Conservation (phyloP, 2,888 invertebrate genomes). For the Melitaea athalia region DNA sequence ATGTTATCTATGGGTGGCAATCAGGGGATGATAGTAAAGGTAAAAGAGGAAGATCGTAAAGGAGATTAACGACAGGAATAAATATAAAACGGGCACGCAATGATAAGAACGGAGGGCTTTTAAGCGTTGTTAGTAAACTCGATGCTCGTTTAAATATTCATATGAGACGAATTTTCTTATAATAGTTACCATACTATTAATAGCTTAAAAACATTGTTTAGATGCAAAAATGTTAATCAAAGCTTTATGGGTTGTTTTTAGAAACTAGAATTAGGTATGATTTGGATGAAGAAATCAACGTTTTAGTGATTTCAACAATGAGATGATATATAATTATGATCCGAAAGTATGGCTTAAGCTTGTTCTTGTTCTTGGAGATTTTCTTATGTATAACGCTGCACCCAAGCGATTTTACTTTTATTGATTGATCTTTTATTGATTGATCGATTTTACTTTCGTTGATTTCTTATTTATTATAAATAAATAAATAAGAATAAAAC, state of each 20-base stretch:
- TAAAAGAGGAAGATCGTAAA: slow-evolving; percentile 38
- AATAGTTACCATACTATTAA: background rate
- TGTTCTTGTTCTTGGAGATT: too few species aligned
- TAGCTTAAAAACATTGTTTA: too few species aligned
- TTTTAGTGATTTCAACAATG: background rate
- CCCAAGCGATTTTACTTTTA: too few species aligned
- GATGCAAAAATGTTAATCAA: too few species aligned
- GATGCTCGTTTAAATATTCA: slow-evolving; percentile 12
- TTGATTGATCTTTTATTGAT: too few species aligned
- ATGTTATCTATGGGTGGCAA: slow-evolving; percentile 38
- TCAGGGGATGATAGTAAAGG: slow-evolving; percentile 38
- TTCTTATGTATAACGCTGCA: too few species aligned
- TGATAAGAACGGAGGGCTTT: slow-evolving; percentile 29
- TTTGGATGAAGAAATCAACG: background rate
- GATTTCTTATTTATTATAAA: too few species aligned
- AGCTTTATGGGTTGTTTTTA: too few species aligned
- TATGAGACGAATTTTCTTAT: background rate
- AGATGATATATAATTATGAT: background rate
- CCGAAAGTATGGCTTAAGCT: too few species aligned
- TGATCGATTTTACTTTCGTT: too few species aligned
- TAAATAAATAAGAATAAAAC: too few species aligned
- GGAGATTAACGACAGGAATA: slow-evolving; percentile 39
- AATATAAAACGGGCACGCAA: slow-evolving; percentile 36
- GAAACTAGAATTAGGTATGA: too few species aligned
- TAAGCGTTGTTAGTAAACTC: slow-evolving; percentile 26